Evolutionary conservation across 2,113 vertebrate species (phyloP).

Genomic region (Sinocyclocheilus maitianheensis): DNA sequence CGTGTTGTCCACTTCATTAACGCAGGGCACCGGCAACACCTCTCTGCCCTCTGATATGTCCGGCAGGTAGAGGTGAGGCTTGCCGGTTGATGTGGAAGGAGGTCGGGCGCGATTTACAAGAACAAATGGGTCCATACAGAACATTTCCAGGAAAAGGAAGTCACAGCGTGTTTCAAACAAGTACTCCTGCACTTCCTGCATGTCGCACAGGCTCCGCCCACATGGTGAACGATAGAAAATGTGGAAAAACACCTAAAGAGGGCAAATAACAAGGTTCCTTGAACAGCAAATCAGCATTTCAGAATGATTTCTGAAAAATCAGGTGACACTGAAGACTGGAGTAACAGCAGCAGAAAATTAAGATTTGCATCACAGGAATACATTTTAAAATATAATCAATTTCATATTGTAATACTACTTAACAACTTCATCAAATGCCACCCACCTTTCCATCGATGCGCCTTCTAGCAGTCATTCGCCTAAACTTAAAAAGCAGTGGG

Average conservation of each 20-base stretch:
- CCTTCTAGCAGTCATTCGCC: conserved; percentile 80
- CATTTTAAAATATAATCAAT: not conserved
- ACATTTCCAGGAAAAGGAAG: conserved; percentile 88
- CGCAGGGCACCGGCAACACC: conserved; percentile 81
- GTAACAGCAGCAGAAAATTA: not conserved
- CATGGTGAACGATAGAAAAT: conserved; percentile 85
- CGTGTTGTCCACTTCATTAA: conserved; percentile 82
- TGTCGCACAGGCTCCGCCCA: conserved; percentile 81
- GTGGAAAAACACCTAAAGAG: conserved; percentile 77
- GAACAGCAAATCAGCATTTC: not conserved
- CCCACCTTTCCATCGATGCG: conserved; percentile 79
- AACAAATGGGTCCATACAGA: conserved; percentile 86
- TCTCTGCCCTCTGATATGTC: conserved; percentile 84
- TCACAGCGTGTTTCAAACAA: conserved; percentile 82
- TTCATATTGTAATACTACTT: not conserved
- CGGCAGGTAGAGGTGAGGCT: conserved; percentile 78
- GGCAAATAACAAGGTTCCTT: not conserved
- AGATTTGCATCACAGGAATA: not conserved
- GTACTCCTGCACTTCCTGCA: conserved; percentile 85
- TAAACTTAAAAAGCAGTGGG: conserved; percentile 83
- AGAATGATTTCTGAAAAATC: not conserved
- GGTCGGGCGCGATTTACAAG: conserved; percentile 74
- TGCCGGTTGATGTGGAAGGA: conserved; percentile 75
- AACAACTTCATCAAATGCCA: not conserved
- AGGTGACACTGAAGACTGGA: not conserved